phyloP scores from a whole-genome alignment of 23 tunicate species.

The Phallusia fumigata region DNA sequence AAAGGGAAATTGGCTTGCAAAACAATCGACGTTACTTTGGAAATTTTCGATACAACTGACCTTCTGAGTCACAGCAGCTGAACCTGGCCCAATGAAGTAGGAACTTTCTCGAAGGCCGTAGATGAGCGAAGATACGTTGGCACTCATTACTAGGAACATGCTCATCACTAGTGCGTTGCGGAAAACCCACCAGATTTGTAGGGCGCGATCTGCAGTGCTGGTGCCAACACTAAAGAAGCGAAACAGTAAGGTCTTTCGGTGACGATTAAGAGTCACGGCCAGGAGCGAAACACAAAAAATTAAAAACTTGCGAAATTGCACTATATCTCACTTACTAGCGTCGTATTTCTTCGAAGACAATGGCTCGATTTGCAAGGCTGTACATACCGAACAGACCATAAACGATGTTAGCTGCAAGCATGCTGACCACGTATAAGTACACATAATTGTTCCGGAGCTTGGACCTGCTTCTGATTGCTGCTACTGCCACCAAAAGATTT shows the following conservation, averaged over 20 bases:
- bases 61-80: not conserved
- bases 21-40: too few species aligned
- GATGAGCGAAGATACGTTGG: not conserved
- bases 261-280: too few species aligned
- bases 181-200: not conserved
- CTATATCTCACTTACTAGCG: not conserved
- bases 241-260: too few species aligned
- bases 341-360: constrained; percentile 14
- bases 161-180: not conserved
- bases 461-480: constrained; percentile 20
- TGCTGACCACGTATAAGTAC: constrained; percentile 39
- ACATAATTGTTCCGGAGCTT: constrained; percentile 46
- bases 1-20: too few species aligned
- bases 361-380: not conserved
- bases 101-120: constrained; percentile 47
- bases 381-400: constrained; percentile 30
- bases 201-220: not conserved
- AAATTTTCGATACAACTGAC: not conserved
- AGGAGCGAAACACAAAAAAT: too few species aligned
- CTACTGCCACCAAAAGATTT: not conserved
- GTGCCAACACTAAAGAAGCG: not conserved
- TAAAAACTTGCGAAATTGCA: too few species aligned
- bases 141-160: constrained; percentile 12
- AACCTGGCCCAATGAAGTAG: constrained; percentile 28
- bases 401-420: constrained; percentile 25